These are phyloP conservation scores for Oreochromis tanganicae DNA, from an alignment of 2,113 vertebrate genomes.

Conservation along the genomic window DNA sequence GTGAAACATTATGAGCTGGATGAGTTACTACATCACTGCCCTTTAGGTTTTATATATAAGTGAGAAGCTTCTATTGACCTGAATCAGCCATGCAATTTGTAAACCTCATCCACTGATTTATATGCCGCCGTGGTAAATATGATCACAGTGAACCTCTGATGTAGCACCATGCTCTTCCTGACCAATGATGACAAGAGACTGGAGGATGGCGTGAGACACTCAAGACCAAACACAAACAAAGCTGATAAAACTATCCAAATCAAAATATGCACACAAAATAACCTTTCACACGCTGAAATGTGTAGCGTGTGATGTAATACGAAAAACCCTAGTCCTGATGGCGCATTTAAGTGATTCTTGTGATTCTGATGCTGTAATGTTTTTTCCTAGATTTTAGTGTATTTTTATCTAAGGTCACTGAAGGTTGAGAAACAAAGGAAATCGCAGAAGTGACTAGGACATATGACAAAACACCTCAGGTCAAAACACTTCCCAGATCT, in stretches of 20 bases:
- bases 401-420: neutral
- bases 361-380: neutral
- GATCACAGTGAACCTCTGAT: neutral
- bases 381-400: neutral
- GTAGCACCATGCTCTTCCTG: neutral
- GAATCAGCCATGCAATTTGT: neutral
- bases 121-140: neutral
- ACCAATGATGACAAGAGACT: neutral
- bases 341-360: neutral
- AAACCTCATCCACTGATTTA: neutral
- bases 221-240: neutral
- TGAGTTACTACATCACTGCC: neutral
- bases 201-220: neutral
- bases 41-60: neutral
- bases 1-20: neutral
- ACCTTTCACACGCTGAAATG: neutral
- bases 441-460: neutral
- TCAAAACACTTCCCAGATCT: neutral
- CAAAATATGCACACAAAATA: neutral
- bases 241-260: neutral
- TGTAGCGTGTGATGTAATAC: neutral
- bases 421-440: neutral
- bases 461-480: neutral
- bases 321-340: neutral
- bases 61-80: neutral